A percentile compares a stretch with the other conserved stretches of the same genome.
These are phyloP conservation scores for Drosophila seguyi DNA, from an alignment of 1,140 invertebrate species.

Conservation along the genomic window DNA sequence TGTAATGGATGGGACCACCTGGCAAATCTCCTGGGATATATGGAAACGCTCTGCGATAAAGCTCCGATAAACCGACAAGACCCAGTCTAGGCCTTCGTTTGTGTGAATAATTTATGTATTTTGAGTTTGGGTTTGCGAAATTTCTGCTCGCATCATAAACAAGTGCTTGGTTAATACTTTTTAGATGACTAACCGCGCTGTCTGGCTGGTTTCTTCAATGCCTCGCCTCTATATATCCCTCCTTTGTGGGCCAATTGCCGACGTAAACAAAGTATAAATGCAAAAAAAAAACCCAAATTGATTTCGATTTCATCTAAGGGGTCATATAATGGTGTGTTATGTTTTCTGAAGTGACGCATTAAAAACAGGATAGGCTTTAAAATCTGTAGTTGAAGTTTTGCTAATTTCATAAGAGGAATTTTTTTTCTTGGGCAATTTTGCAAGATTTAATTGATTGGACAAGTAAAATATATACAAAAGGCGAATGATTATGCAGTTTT, in stretches of 20 bases:
- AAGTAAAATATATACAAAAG: conserved; percentile 1
- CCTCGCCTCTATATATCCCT: conserved; percentile 36
- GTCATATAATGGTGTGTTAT: conserved; percentile 7
- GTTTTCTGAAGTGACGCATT: conserved; percentile 16
- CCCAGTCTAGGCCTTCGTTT: conserved; percentile 50
- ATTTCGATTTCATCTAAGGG: conserved; percentile 52
- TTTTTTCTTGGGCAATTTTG: not conserved
- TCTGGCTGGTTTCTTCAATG: conserved; percentile 43
- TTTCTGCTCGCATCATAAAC: conserved; percentile 36
- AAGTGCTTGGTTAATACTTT: conserved; percentile 38
- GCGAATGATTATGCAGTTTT: not conserved
- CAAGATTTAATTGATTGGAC: conserved; percentile 6
- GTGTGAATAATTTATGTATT: conserved; percentile 20
- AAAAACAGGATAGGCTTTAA: conserved; percentile 16
- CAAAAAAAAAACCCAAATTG: conserved; percentile 50
- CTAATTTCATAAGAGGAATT: conserved; percentile 24
- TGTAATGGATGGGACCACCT: conserved; percentile 18
- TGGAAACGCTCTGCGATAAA: conserved; percentile 21
- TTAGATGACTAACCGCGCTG: conserved; percentile 44
- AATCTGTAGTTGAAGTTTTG: conserved; percentile 7
- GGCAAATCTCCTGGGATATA: conserved; percentile 35
- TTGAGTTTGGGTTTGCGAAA: conserved; percentile 35
- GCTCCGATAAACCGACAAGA: conserved; percentile 9
- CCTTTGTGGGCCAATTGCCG: conserved; percentile 37
- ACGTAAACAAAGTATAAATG: conserved; percentile 26